Evolutionary conservation across 1,140 invertebrate genomes (phyloP).

Genomic region (Paraescarpia echinospica): DNA sequence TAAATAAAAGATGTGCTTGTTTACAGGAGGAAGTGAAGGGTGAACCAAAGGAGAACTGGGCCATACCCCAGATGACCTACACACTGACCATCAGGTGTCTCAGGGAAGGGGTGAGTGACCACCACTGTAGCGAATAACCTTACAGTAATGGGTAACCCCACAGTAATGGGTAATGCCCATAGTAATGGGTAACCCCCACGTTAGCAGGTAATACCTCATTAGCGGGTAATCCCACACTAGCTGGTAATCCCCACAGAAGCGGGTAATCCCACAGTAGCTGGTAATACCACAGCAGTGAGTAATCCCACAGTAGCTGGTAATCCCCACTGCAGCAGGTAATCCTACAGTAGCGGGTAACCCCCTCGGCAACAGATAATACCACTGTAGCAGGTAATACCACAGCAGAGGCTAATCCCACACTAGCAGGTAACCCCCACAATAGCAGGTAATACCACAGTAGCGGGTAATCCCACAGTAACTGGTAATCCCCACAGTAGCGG

Average conservation of each 20-base stretch:
- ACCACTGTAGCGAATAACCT: background rate
- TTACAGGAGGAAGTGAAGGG: conserved; percentile 37
- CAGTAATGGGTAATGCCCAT: background rate
- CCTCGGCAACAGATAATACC: too few relatives aligned
- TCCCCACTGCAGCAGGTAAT: too few relatives aligned
- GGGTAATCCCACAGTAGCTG: background rate
- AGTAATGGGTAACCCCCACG: background rate
- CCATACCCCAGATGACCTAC: conserved; percentile 53
- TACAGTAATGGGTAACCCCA: background rate
- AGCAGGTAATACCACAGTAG: background rate
- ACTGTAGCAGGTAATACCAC: too few relatives aligned
- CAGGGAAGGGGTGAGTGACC: conserved; percentile 50
- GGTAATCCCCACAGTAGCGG: background rate
- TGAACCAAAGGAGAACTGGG: conserved; percentile 47
- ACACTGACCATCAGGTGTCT: conserved; percentile 50
- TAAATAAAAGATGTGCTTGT: background rate
- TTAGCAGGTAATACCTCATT: too few relatives aligned
- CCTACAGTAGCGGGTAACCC: too few relatives aligned
- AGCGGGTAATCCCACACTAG: background rate
- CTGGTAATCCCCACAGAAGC: background rate
- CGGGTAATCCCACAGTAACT: background rate
- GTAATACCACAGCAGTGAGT: too few relatives aligned
- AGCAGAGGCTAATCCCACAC: background rate
- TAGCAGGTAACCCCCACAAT: background rate
- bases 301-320: too few relatives aligned